Base-by-base conservation (phyloP, 2,797 vertebrate genomes). In the Ispidina lecontei region DNA sequence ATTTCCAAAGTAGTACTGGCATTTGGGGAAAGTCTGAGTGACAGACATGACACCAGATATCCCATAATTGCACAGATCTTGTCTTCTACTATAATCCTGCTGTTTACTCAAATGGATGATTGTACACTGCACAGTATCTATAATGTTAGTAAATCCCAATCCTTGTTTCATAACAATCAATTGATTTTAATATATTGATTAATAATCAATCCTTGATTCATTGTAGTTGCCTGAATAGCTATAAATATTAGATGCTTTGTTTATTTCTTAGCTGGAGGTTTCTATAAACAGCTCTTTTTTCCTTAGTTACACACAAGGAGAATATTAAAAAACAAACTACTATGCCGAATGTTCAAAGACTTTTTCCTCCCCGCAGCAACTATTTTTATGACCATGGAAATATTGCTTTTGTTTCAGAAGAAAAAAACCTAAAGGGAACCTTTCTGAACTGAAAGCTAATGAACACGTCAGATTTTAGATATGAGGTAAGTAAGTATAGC, bases 211-310 rank as follows among this genome's bases (percentile, higher is more conserved):
- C 35, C 35, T 37, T 37, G 35, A 37, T 87, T 20, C 54, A 22
- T 74, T 55, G 25, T 13, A 78, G 44, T 52, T 85, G 51, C 51
- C 37, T 29, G 44, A 72, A 46, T 37, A 81, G 56, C 52, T 84
- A 2, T 75, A 41, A 80, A 75, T 90, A 52, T 91, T 84, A 69
- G 33, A 69, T 35, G 8, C 7, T 59, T 72, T 84, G 59, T 81
- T 85, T 96, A 64, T 90, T 89, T 86, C 71, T 74, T 64, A 69
- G 60, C 69, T 85, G 56, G 86, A 90, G 63, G 28, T 55, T 93
- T 20, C 28, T 81, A 29, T 80, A 78, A 89, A 85, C 25, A 67
- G 13, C 63, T 3, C 69, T 44, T 65, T 77, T 87, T 59, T 73
- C 64, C 88, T 89, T 76, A 74, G 84, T 89, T 73, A 69, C 1